Base-by-base conservation (phyloP, 2,797 vertebrate species). In the Rallus crepitans region DNA sequence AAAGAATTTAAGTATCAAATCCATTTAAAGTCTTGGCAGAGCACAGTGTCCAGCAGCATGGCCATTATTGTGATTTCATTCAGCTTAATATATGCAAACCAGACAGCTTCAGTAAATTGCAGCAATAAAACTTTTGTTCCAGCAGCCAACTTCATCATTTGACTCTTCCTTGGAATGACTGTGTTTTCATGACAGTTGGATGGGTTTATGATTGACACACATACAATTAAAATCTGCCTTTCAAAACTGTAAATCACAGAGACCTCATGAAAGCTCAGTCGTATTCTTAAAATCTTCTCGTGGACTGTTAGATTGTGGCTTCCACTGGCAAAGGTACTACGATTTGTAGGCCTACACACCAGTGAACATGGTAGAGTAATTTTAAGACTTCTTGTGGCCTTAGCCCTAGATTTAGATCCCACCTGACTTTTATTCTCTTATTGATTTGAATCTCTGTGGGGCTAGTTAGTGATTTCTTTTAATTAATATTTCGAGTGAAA, bases 51-150 rank as follows among this genome's bases (percentile, higher is more conserved):
- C 93, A 93, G 86, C 88, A 95, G 69, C 89, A n/a, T 23, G 60
- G 90, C 78, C 66, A 59, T 92, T 93, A 87, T 80, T 88, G 77
- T 78, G 73, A 90, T 94, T 95, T 89, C 35, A 47, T 94, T 96
- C 90, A 82, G 52, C 31, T 72, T 94, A 94, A 96, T 94, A 79
- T 64, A 90, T 92, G 94, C 95, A 96, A 96, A 96, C 63, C 73
- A 90, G 94, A 88, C 90, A 96, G 80, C 87, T 96, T 71, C 93
- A 94, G 87, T 95, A 93, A 94, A 95, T 87, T 94, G 84, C 84
- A 66, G 85, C 87, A 84, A 82, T 92, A 86, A 96, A 96, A 85
- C 84, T 94, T 96, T 35, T 57, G 75, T 95, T 94, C 63, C 71
- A 85, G 82, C 69, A 82, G 88, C 87, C 80, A 82, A 52, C 84